These are phyloP conservation scores for Pterobdella sp. DNA, from an alignment of 2,888 invertebrate genomes.

Conservation along the genomic window DNA sequence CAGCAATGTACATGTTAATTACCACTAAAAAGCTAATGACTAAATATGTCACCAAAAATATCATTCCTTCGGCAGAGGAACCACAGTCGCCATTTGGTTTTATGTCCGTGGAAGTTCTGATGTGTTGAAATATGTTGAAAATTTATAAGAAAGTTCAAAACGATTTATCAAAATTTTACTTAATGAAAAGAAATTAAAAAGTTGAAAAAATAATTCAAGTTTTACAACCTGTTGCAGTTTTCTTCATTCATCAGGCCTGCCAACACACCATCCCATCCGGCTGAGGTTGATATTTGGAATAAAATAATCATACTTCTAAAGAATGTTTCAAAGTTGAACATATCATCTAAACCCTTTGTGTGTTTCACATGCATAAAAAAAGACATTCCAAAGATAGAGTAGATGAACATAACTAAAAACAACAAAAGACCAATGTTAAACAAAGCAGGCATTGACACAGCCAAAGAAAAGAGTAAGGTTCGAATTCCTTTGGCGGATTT, in stretches of 20 bases:
- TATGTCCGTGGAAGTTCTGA: slow-evolving; percentile 23
- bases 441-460: slow-evolving; percentile 95
- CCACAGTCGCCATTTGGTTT: slow-evolving; percentile 65
- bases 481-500: slow-evolving; percentile 97
- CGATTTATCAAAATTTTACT: no score
- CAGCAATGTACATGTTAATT: slow-evolving; percentile 99
- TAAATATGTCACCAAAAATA: slow-evolving; percentile 86
- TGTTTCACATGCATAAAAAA: slow-evolving; percentile 98
- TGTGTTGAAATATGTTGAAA: slow-evolving; percentile 21
- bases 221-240: slow-evolving; percentile 11
- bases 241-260: slow-evolving; percentile 81
- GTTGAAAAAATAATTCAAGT: no score
- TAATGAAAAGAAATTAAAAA: no score
- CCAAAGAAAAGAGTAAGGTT: slow-evolving; percentile 89
- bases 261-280: slow-evolving; percentile 87
- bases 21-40: slow-evolving; percentile 97
- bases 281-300: slow-evolving; percentile 67
- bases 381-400: slow-evolving; percentile 98
- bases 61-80: slow-evolving; percentile 83
- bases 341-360: slow-evolving; percentile 82
- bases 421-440: slow-evolving; percentile 97
- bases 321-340: slow-evolving; percentile 97
- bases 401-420: slow-evolving; percentile 98
- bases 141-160: background rate
- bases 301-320: slow-evolving; percentile 95